phyloP scores from a whole-genome alignment of 2,113 vertebrate genomes.

The Austrofundulus limnaeus region DNA sequence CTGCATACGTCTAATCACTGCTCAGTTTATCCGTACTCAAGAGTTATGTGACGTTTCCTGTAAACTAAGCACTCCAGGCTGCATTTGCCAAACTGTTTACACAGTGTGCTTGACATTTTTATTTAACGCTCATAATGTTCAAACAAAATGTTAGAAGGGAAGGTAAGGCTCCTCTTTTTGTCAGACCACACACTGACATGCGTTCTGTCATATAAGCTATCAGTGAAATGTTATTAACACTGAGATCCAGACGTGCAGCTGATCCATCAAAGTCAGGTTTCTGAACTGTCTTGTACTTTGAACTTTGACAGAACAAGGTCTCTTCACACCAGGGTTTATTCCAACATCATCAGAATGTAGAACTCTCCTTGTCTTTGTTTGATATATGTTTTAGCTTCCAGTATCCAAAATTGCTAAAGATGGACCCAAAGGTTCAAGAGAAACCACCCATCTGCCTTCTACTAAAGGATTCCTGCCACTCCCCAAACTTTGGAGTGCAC shows the following conservation, averaged over 20 bases:
- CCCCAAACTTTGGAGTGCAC: slow-evolving; percentile 35
- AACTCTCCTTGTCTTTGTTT: background rate
- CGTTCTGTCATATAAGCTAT: background rate
- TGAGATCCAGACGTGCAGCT: slow-evolving; percentile 2
- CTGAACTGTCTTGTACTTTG: background rate
- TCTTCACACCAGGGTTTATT: too few species aligned
- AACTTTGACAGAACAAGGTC: background rate
- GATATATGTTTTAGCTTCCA: background rate
- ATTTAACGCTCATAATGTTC: slow-evolving; percentile 22
- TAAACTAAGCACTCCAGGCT: slow-evolving; percentile 51
- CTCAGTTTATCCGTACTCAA: slow-evolving; percentile 49
- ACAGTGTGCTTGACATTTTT: slow-evolving; percentile 25
- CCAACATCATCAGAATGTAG: too few species aligned
- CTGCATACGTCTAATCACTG: slow-evolving; percentile 58
- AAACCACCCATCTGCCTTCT: slow-evolving; percentile 16
- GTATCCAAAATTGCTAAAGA: too few species aligned
- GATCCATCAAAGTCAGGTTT: background rate
- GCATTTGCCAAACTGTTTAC: slow-evolving; percentile 46
- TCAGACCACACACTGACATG: slow-evolving; percentile 27
- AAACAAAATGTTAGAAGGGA: slow-evolving; percentile 4
- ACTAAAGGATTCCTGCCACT: slow-evolving; percentile 34
- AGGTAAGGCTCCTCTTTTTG: slow-evolving; percentile 2
- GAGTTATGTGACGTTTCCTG: slow-evolving; percentile 48
- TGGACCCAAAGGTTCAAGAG: background rate
- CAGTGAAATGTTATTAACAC: slow-evolving; percentile 19